Evolutionary conservation across 2,797 vertebrate genomes (phyloP), one percentile per base, ranked within the genome.

Genomic region (Lithobates sylvaticus): DNA sequence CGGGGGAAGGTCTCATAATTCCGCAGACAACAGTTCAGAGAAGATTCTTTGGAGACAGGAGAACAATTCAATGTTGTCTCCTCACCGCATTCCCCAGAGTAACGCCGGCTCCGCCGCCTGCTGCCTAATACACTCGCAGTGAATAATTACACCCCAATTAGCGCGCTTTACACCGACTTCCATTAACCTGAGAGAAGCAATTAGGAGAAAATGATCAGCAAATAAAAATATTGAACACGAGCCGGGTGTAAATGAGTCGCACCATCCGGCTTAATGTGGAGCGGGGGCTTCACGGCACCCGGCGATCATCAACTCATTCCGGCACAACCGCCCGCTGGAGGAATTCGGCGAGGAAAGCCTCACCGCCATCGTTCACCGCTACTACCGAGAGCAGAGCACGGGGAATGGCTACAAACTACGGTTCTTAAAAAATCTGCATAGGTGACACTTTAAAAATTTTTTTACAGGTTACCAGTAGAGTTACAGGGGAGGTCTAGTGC

Each of bases 171-270:
- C 34, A 61, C 74, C 12, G 3, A 23, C 36, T 72, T 32, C 16
- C 34, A 78, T 81, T 81, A 81, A 82, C 65, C 78, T 44, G 12
- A 71, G 21, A 58, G 81, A 67, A 70, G 54, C 78, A 86, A 86
- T 86, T 86, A 86, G 42, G 29, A 32, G 3, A 76, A 65, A 80
- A 76, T 75, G n/a, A 76, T 86, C 65, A 61, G 50, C 84, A 76
- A 82, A 81, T 61, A 58, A 39, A 86, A 86, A 81, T 81, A 86
- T 86, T 81, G 58, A 64, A 78, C 13, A 44, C 21, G 67, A 47
- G 67, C 23, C 21, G 34, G n/a, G 32, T n/a, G 27, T 76, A 82
- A 81, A 74, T 54, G 71, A 81, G 34, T 75, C 76, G 4, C 77
- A 75, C 29, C n/a, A 34, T 18, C 54, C 50, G 21, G 42, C 27